Percentiles rank a stretch among this genome's conserved stretches.
These are phyloP conservation scores for Pelagia noctiluca DNA, from an alignment of 30 jellyfish, hydroid and myxozoan species.

Conservation along the genomic window DNA sequence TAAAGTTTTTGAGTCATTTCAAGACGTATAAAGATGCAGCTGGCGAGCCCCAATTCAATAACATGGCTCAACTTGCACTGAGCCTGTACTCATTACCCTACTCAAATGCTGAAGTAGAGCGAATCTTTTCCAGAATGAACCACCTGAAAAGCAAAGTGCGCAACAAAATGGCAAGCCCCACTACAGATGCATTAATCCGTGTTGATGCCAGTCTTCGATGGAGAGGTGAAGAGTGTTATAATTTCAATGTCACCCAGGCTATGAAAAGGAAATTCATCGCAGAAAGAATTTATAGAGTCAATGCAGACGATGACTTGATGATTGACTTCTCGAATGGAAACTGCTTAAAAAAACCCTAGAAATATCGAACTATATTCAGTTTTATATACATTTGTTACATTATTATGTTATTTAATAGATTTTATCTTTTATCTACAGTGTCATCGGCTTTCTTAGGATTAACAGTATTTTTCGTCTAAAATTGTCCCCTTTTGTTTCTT, in stretches of 20 bases:
- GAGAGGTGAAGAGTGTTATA: neutral
- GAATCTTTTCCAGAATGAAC: conserved; percentile 43
- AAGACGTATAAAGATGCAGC: conserved; percentile 45
- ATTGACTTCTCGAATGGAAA: neutral
- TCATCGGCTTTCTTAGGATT: conserved; percentile 34
- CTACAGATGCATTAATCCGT: conserved; percentile 13
- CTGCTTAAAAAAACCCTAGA: neutral
- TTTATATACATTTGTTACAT: neutral
- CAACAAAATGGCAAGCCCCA: conserved; percentile 63
- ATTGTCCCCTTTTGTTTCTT: neutral
- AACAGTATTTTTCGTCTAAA: neutral
- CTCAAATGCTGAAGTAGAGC: conserved; percentile 70
- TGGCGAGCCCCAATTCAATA: conserved; percentile 36
- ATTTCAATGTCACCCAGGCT: neutral
- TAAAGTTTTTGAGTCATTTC: too few species aligned
- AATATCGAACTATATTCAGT: neutral
- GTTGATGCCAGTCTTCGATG: neutral
- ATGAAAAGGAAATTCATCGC: conserved; percentile 7
- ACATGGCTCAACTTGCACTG: conserved; percentile 52
- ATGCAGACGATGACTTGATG: conserved; percentile 2
- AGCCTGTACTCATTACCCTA: conserved; percentile 43
- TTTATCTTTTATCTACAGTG: conserved; percentile 34
- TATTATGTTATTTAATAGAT: conserved; percentile 16
- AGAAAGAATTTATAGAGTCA: neutral
- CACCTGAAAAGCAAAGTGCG: conserved; percentile 42